Conservation (phyloP, 2,888 invertebrate species). For the Xestia sexstrigata region DNA sequence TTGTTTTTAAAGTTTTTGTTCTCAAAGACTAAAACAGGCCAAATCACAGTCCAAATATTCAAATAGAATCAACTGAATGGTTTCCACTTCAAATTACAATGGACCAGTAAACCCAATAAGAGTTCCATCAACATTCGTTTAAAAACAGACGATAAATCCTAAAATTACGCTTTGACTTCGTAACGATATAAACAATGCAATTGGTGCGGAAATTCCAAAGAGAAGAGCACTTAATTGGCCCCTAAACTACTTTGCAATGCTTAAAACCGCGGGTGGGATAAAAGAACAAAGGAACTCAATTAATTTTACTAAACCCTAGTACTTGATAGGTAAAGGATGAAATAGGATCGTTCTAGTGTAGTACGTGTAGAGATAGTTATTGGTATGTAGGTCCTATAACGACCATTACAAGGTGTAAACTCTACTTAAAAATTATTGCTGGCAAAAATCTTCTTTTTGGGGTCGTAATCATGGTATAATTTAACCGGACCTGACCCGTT, state of each 20-base stretch:
- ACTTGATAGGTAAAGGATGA: neutral
- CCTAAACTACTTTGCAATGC: slow-evolving; percentile 7
- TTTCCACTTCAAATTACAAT: neutral
- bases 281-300: slow-evolving; percentile 32
- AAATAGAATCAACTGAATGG: neutral
- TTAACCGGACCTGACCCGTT: neutral
- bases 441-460: no score
- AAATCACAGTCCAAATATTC: neutral
- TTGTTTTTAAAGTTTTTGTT: neutral
- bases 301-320: neutral
- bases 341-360: neutral
- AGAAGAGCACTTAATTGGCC: slow-evolving; percentile 32
- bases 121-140: slow-evolving; percentile 17
- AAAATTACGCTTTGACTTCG: slow-evolving; percentile 42
- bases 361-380: neutral
- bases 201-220: slow-evolving; percentile 30
- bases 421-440: no score
- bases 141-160: slow-evolving; percentile 18
- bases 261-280: neutral
- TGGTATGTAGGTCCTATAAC: neutral
- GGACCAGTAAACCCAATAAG: neutral
- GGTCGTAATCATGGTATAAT: no score
- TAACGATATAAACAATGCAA: slow-evolving; percentile 39
- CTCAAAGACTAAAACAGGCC: neutral
- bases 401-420: neutral